phyloP scores from a whole-genome alignment of 2,888 invertebrate species.

The Dicyrtomina minuta region DNA sequence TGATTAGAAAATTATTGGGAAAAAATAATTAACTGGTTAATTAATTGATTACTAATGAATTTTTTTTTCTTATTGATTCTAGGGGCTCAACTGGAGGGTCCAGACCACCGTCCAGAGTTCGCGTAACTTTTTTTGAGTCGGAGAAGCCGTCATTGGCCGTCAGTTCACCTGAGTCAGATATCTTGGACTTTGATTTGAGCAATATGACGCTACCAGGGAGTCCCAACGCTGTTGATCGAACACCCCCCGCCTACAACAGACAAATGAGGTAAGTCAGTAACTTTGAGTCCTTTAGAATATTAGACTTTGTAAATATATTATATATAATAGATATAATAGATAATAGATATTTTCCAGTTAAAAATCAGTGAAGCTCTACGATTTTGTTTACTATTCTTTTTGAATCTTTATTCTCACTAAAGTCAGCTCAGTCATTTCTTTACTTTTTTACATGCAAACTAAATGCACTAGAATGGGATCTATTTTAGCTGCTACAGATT shows the following conservation, averaged over 20 bases:
- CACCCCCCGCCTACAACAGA: constrained; percentile 64
- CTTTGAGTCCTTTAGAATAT: neutral
- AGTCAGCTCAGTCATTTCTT: too few relatives aligned
- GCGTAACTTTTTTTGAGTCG: constrained; percentile 81
- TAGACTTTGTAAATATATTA: too few relatives aligned
- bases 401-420: too few relatives aligned
- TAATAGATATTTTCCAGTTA: too few relatives aligned
- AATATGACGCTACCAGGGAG: constrained; percentile 53
- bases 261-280: constrained; percentile 64
- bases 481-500: too few relatives aligned
- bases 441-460: too few relatives aligned
- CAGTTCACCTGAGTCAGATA: constrained; percentile 64
- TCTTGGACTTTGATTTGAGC: constrained; percentile 57
- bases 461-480: too few relatives aligned
- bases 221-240: constrained; percentile 52
- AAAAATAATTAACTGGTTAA: neutral
- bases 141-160: constrained; percentile 71
- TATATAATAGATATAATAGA: too few relatives aligned
- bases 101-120: constrained; percentile 60
- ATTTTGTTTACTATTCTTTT: too few relatives aligned
- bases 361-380: too few relatives aligned
- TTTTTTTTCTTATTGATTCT: constrained; percentile 26
- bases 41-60: constrained; percentile 3
- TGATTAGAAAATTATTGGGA: neutral
- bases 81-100: constrained; percentile 53